Percentiles rank a stretch among this genome's conserved stretches.
These are phyloP conservation scores for Ictalurus punctatus DNA, from an alignment of 2,113 vertebrate species.

Conservation along the genomic window DNA sequence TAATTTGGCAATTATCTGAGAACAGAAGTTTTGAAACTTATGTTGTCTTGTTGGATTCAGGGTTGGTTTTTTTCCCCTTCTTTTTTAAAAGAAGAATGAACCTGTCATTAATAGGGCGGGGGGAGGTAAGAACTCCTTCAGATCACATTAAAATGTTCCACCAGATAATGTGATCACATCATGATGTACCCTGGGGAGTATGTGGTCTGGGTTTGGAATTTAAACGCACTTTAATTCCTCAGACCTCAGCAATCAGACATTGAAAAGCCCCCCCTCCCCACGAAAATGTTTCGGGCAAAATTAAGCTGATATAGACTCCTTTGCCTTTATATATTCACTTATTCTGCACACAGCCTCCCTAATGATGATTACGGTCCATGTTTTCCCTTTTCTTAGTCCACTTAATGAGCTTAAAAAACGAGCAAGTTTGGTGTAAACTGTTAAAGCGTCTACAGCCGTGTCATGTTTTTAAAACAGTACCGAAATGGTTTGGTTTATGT, in stretches of 20 bases:
- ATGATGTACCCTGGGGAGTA: not conserved
- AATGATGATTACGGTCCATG: not conserved
- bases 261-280: too few relatives aligned
- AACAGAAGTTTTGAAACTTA: not conserved
- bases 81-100: not conserved
- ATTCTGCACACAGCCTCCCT: not conserved
- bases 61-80: not conserved
- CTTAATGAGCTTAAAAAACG: conserved; percentile 1
- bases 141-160: not conserved
- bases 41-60: not conserved
- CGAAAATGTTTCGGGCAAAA: not conserved
- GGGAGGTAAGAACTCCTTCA: not conserved
- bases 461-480: not conserved
- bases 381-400: not conserved
- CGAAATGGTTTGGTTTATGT: not conserved
- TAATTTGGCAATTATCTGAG: not conserved
- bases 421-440: not conserved
- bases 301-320: not conserved
- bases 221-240: not conserved
- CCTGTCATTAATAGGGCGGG: not conserved
- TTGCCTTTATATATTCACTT: not conserved
- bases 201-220: not conserved
- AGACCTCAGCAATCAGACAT: not conserved
- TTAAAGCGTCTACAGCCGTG: not conserved
- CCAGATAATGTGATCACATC: not conserved